Evolutionary conservation across 2,113 vertebrate genomes (phyloP).

Genomic region (Talpa occidentalis): DNA sequence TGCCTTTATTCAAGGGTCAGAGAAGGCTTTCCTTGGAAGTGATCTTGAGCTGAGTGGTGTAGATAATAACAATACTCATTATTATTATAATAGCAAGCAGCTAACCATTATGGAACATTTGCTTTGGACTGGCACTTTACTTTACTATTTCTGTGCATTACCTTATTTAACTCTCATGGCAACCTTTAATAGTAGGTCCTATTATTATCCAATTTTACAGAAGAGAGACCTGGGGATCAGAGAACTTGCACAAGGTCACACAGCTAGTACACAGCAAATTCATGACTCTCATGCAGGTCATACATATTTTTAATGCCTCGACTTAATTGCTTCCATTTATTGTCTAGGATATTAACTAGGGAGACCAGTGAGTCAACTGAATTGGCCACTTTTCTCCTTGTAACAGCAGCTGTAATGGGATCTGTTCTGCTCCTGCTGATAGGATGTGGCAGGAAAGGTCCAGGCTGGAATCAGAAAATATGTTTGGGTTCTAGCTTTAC

Average conservation of each 20-base stretch:
- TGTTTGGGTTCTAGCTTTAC: not conserved
- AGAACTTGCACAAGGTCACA: not conserved
- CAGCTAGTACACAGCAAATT: not conserved
- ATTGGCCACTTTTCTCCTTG: not conserved
- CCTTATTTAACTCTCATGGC: constrained; percentile 2
- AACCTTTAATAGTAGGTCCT: not conserved
- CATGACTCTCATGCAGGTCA: not conserved
- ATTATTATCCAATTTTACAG: not conserved
- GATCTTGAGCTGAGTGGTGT: not conserved
- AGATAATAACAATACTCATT: not conserved
- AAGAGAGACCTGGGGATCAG: not conserved
- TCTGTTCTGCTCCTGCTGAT: not conserved
- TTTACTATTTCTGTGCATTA: not conserved
- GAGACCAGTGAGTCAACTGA: not conserved
- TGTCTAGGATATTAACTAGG: not conserved
- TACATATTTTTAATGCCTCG: not conserved
- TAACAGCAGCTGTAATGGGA: not conserved
- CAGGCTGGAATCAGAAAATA: not conserved
- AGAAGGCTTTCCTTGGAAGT: not conserved
- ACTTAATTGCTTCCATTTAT: not conserved
- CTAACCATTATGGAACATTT: not conserved
- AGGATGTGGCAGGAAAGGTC: not conserved
- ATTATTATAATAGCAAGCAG: not conserved
- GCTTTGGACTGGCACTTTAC: not conserved
- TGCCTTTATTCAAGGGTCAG: not conserved